A percentile compares a stretch with the other conserved stretches of the same genome.
Evolutionary conservation across 2,113 vertebrate genomes (phyloP).

Genomic region (Cercocebus atys): DNA sequence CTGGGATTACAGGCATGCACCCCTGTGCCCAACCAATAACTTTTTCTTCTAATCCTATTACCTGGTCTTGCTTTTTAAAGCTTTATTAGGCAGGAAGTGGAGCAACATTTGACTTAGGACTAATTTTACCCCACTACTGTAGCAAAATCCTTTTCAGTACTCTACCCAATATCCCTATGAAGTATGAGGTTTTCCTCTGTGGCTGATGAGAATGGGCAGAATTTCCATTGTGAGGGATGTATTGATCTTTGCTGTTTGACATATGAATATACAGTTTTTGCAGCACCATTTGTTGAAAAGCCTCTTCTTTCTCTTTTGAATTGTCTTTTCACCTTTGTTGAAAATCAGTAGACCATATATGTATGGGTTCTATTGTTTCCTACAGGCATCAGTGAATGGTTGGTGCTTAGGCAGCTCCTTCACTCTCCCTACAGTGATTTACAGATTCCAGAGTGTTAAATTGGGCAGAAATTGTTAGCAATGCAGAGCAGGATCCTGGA

Average conservation of each 20-base stretch:
- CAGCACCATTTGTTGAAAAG: slow-evolving; percentile 4
- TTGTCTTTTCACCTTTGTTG: slow-evolving; percentile 32
- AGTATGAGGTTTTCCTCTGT: neutral
- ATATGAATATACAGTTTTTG: slow-evolving; percentile 23
- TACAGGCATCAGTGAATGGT: neutral
- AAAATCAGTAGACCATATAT: neutral
- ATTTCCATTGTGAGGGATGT: neutral
- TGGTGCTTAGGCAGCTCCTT: neutral
- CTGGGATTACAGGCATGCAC: too few relatives aligned
- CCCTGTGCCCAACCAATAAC: too few relatives aligned
- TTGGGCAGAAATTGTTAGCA: neutral
- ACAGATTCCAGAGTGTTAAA: neutral
- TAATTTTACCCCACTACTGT: neutral
- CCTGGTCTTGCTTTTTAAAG: slow-evolving; percentile 5
- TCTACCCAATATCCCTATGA: neutral
- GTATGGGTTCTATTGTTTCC: neutral
- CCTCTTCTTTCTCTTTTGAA: neutral
- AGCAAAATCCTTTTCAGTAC: neutral
- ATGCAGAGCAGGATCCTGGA: neutral
- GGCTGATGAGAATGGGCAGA: neutral
- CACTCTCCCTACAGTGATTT: neutral
- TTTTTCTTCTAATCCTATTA: neutral
- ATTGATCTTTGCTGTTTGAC: slow-evolving; percentile 1
- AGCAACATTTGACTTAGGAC: slow-evolving; percentile 2
- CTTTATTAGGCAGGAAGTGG: neutral